phyloP scores from a whole-genome alignment of 2,113 vertebrate species.

The Aleadryas rufinucha region DNA sequence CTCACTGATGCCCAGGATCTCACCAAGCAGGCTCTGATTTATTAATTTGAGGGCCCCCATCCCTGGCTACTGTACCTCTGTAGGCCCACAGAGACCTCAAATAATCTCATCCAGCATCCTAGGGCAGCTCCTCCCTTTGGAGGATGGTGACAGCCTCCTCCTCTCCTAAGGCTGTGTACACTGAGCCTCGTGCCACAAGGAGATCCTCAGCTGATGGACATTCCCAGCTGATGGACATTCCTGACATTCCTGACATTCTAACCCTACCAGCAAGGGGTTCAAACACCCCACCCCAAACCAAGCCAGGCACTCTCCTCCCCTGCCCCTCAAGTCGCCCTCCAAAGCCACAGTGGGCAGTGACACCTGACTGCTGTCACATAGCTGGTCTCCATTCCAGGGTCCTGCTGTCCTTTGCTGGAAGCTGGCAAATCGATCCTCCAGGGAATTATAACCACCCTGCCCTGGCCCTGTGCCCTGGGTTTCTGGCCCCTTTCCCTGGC shows the following conservation, averaged over 20 bases:
- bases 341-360: constrained; percentile 31
- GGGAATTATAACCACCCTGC: constrained; percentile 62
- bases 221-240: background rate
- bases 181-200: accelerated
- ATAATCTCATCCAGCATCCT: background rate
- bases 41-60: background rate
- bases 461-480: constrained; percentile 63
- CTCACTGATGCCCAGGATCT: background rate
- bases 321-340: background rate
- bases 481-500: constrained; percentile 62
- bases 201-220: background rate
- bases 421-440: constrained; percentile 61
- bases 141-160: background rate
- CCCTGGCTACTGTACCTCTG: background rate
- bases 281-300: background rate
- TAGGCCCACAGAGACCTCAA: background rate
- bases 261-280: background rate
- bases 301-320: background rate
- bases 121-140: background rate
- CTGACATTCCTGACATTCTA: accelerated
- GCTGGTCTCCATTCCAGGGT: constrained; percentile 65
- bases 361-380: constrained; percentile 54
- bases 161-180: accelerated
- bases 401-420: constrained; percentile 52
- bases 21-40: background rate